Evolutionary conservation across 1,140 invertebrate genomes (phyloP), one percentile per base, ranked within the genome.

Genomic region (Drosophila truncata): DNA sequence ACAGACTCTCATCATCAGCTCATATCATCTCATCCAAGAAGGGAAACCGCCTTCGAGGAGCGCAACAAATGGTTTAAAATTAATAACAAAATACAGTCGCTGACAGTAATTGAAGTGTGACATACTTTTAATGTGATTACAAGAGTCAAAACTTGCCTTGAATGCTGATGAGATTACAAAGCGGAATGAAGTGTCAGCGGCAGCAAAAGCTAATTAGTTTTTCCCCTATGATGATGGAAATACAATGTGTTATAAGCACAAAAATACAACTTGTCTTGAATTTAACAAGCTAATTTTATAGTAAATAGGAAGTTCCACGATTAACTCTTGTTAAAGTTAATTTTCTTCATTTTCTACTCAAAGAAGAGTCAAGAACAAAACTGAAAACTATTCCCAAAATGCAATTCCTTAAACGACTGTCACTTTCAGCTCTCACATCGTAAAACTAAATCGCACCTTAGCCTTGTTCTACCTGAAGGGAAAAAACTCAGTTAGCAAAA

Each of bases 101-200:
- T 82, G 83, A 86, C 83, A 86, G 67, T 82, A 79, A 82, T 76
- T 79, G 77, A 84, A 84, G 77, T 87, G 83, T 90, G 85, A 88
- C 84, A 88, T 64, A 78, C 62, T 69, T 82, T 74, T 78, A 82
- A 86, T 87, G 57, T 79, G 78, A 86, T 85, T 81, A 86, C 60
- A 59, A 35, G 14, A 76, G 49, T 67, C 70, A 74, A 71, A 77
- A 85, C 82, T 77, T 42, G 59, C 63, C 49, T 39, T 42, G 73
- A 78, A 66, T 79, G 61, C 62, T 74, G 71, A 74, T 74, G 70
- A 63, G 70, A 74, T 74, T 73, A 73, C 67, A 73, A 60, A 42
- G 42, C 33, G 46, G 27, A 50, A 64, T 67, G 44, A 41, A 65
- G 60, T 64, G 44, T 10, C 31, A 58, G n/a, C 49, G 67, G 35